Evolutionary conservation across 92 coral and sea anemone genomes (phyloP).

Genomic region (Zoanthus sansibaricus): DNA sequence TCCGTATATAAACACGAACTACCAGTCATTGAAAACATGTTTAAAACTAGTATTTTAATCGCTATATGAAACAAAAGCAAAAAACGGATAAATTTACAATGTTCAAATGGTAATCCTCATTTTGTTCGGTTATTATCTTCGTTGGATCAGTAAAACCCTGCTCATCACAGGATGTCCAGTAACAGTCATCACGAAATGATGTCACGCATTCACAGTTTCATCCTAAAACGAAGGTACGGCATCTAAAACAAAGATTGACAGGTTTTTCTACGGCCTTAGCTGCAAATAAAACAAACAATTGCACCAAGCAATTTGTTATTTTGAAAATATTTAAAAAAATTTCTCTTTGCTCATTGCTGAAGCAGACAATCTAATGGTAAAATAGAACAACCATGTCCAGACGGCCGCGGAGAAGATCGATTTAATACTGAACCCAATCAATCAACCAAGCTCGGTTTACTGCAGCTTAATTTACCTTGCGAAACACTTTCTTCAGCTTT

Average conservation of each 20-base stretch:
- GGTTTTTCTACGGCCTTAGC: not conserved
- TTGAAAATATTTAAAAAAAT: no score
- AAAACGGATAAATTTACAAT: no score
- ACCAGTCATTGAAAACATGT: no score
- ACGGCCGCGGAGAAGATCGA: no score
- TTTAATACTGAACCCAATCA: not conserved
- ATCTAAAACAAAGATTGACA: not conserved
- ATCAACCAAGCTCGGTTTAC: not conserved
- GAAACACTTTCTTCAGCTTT: conserved; percentile 74
- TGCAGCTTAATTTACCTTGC: conserved; percentile 67
- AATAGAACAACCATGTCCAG: not conserved
- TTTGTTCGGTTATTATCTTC: not conserved
- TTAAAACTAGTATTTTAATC: no score
- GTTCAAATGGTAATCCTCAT: no score
- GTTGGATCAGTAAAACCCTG: not conserved
- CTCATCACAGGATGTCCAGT: not conserved
- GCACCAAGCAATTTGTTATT: no score
- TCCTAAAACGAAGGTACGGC: not conserved
- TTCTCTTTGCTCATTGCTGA: no score
- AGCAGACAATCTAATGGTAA: no score
- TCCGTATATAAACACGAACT: no score
- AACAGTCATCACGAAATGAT: not conserved
- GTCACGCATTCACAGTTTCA: not conserved
- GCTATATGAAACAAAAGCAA: no score
- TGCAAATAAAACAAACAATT: no score